A percentile compares a stretch with the other conserved stretches of the same genome.
Conservation (phyloP, 2,113 vertebrate genomes). For the Myrmophylax atrothorax region DNA sequence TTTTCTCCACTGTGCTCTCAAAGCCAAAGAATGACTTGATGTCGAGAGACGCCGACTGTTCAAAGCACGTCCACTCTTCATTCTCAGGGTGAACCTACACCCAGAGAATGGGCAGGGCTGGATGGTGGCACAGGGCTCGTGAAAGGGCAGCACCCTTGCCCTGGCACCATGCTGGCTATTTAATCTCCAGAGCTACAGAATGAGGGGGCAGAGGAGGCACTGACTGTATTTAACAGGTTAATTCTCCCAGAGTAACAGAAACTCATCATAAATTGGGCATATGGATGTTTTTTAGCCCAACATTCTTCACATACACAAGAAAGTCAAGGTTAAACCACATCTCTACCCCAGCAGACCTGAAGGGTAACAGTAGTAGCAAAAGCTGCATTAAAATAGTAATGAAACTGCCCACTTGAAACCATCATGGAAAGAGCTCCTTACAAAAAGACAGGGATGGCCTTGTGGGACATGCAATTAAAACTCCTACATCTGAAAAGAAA, state of each 20-base stretch:
- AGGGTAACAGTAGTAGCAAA: background rate
- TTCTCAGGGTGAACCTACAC: conserved; percentile 85
- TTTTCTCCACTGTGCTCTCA: conserved; percentile 83
- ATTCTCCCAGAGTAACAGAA: background rate
- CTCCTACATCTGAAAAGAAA: background rate
- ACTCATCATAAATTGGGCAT: background rate
- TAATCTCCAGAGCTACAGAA: background rate
- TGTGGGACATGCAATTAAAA: background rate
- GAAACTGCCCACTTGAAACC: background rate
- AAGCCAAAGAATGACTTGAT: conserved; percentile 87
- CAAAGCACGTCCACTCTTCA: conserved; percentile 87
- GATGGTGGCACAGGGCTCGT: background rate
- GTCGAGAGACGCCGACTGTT: conserved; percentile 83
- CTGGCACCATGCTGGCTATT: background rate
- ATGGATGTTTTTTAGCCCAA: background rate
- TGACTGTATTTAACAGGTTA: background rate
- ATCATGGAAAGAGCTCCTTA: background rate
- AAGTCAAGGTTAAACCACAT: background rate
- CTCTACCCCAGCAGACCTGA: background rate
- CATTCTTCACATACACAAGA: background rate
- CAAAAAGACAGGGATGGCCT: background rate
- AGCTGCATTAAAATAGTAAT: background rate
- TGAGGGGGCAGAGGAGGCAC: background rate
- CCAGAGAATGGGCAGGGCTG: background rate
- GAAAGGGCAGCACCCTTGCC: background rate